phyloP scores from a whole-genome alignment of 92 coral and sea anemone species.

The Metridium senile region DNA sequence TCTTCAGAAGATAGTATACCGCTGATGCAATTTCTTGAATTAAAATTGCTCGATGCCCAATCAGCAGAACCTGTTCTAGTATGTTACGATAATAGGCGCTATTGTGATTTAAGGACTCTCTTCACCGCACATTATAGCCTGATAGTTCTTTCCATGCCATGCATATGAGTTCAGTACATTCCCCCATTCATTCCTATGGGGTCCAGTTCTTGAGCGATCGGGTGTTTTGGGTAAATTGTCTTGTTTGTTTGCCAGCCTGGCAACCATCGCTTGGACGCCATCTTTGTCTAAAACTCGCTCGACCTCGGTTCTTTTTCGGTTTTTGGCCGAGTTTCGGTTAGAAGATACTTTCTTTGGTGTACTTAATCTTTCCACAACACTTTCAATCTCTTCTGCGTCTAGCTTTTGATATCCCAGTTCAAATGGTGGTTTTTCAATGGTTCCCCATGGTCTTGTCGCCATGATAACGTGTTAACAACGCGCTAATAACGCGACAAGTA shows the following conservation, averaged over 20 bases:
- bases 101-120: constrained; percentile 73
- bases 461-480: not conserved
- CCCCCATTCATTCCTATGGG: constrained; percentile 84
- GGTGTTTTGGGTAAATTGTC: constrained; percentile 71
- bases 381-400: constrained; percentile 68
- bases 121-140: constrained; percentile 96
- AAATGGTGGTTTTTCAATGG: constrained; percentile 86
- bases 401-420: constrained; percentile 90
- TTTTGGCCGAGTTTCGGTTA: constrained; percentile 14
- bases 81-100: not conserved
- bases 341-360: constrained; percentile 48
- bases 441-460: constrained; percentile 84
- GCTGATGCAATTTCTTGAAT: not conserved
- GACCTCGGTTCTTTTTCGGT: constrained; percentile 50
- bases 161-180: constrained; percentile 88
- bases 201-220: constrained; percentile 68
- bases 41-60: too few relatives aligned
- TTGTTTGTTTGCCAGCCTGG: constrained; percentile 83
- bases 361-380: constrained; percentile 76
- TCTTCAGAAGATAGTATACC: too few relatives aligned
- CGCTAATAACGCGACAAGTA: not conserved
- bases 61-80: too few relatives aligned
- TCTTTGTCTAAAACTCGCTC: constrained; percentile 64
- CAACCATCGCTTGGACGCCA: constrained; percentile 73
- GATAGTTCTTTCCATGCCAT: constrained; percentile 91